These are phyloP conservation scores for Brachyptera risi DNA, from an alignment of 2,888 invertebrate species.

Conservation along the genomic window DNA sequence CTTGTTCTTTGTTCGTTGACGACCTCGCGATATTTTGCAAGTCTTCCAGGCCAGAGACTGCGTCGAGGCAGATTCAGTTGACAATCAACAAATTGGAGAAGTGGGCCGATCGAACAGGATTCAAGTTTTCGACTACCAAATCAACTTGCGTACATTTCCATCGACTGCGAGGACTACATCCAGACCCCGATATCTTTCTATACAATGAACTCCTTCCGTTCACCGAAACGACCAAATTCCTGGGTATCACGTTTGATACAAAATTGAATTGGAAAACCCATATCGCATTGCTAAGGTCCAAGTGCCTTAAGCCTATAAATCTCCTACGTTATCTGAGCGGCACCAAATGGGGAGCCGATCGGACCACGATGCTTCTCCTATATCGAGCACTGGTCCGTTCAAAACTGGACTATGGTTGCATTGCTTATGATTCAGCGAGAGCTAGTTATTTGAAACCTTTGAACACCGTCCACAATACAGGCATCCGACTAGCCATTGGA, in stretches of 20 bases:
- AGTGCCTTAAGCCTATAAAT: conserved; percentile 7
- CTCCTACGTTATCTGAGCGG: conserved; percentile 6
- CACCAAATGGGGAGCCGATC: conserved; percentile 18
- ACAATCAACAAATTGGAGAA: conserved; percentile 9
- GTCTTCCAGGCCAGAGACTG: too few species aligned
- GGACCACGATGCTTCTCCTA: conserved; percentile 5
- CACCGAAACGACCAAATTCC: conserved; percentile 1
- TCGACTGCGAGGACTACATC: background rate
- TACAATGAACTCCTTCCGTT: background rate
- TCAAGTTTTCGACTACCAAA: too few species aligned
- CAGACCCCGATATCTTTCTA: conserved; percentile 2
- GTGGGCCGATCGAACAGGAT: conserved; percentile 15
- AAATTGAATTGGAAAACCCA: conserved; percentile 17
- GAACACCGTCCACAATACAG: conserved; percentile 5
- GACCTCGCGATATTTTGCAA: too few species aligned
- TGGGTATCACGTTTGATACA: conserved; percentile 16
- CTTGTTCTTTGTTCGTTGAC: too few species aligned
- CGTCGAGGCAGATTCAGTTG: background rate
- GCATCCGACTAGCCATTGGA: background rate
- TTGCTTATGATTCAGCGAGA: conserved; percentile 2
- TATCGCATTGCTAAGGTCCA: conserved; percentile 1
- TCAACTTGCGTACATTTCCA: conserved; percentile 19
- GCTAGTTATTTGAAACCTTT: background rate
- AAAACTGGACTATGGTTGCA: conserved; percentile 5
- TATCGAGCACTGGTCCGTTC: conserved; percentile 11